A percentile compares a stretch with the other conserved stretches of the same genome.
These are phyloP conservation scores for Lypha dubia DNA, from an alignment of 2,888 invertebrate species.

Conservation along the genomic window DNA sequence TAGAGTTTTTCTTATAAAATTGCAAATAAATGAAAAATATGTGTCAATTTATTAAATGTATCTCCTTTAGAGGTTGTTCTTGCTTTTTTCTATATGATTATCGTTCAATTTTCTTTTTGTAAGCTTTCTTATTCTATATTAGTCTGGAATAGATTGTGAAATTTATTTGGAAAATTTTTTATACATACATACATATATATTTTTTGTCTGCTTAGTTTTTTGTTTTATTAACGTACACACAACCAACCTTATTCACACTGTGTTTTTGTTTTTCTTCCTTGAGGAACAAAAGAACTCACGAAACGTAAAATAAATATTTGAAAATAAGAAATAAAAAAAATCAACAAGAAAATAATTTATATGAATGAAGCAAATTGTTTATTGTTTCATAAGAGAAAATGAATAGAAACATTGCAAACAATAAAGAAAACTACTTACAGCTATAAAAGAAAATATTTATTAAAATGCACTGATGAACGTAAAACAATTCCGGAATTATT, in stretches of 20 bases:
- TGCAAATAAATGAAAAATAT: conserved; percentile 18
- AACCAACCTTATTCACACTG: not conserved
- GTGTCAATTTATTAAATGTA: conserved; percentile 38
- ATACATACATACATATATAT: no score
- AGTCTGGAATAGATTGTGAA: conserved; percentile 36
- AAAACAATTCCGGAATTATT: not conserved
- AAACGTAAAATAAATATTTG: conserved; percentile 34
- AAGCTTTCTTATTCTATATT: conserved; percentile 3
- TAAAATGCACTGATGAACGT: not conserved
- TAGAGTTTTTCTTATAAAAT: not conserved
- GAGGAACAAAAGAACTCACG: conserved; percentile 17
- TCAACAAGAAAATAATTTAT: not conserved
- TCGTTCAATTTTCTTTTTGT: not conserved
- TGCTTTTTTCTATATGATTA: not conserved
- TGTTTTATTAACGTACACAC: conserved; percentile 18
- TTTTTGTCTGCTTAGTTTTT: conserved; percentile 3
- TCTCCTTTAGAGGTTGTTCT: not conserved
- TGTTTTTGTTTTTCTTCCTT: not conserved
- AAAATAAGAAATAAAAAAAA: not conserved
- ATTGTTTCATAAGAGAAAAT: conserved; percentile 30
- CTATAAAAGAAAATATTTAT: not conserved
- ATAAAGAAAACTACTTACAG: conserved; percentile 19
- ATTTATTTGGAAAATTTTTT: conserved; percentile 56
- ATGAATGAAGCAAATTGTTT: conserved; percentile 48
- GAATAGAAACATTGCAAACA: conserved; percentile 43